A percentile compares a stretch with the other conserved stretches of the same genome.
Evolutionary conservation across 2,797 vertebrate genomes (phyloP).

Genomic region (Tachyglossus aculeatus): DNA sequence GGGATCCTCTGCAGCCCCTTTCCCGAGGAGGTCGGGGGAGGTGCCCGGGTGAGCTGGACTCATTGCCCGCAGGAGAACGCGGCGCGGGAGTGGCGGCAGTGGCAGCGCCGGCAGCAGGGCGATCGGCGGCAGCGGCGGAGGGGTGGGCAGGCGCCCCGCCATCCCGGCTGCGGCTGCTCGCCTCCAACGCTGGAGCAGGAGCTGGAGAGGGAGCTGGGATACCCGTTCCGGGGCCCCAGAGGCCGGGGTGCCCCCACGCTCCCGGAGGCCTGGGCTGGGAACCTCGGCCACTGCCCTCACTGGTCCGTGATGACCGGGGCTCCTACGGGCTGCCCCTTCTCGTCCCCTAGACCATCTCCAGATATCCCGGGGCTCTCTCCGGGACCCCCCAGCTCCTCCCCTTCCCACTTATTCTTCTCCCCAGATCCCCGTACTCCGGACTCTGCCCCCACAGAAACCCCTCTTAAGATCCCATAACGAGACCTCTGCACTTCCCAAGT

Average conservation of each 20-base stretch:
- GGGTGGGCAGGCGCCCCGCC: neutral
- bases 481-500: no score
- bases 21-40: neutral
- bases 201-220: slow-evolving; percentile 76
- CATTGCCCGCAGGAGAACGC: slow-evolving; percentile 11
- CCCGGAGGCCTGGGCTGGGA: neutral
- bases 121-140: neutral
- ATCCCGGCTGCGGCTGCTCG: slow-evolving; percentile 74
- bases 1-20: neutral
- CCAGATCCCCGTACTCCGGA: no score
- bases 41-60: no score
- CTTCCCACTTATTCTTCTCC: no score
- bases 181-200: slow-evolving; percentile 80
- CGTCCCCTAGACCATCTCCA: neutral
- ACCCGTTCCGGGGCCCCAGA: slow-evolving; percentile 52
- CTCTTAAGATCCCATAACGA: no score
- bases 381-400: neutral
- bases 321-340: neutral
- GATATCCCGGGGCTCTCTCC: neutral
- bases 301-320: fast-evolving
- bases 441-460: no score
- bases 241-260: neutral
- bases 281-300: no score
- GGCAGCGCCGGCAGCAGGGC: neutral
- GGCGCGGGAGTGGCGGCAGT: neutral